Base-by-base conservation (phyloP, 2,113 vertebrate species). In the Oxygymnocypris stewartii region DNA sequence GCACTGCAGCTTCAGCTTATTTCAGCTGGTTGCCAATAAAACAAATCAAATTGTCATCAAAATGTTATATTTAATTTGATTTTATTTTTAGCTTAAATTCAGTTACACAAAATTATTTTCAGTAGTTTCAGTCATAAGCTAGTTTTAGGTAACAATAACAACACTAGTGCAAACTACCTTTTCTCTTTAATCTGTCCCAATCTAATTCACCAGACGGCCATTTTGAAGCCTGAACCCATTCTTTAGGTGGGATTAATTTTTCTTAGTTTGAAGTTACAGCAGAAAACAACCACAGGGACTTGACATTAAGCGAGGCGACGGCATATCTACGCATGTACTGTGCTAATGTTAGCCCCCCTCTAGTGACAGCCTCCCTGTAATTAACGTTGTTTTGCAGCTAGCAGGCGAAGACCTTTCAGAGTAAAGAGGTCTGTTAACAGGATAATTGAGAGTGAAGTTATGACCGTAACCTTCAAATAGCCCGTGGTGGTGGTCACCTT, bases 381-480 rank as follows among this genome's bases (percentile, higher is more conserved):
- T 95, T 93, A 94, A 88, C 88, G 89, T 90, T 86, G 51, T 90
- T 90, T 90, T 89, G 89, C 79, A 85, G 88, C 89, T 85, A 54
- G 87, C 79, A 76, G 42, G 79, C 90, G 85, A 31, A 81, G 87
- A 89, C 87, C 90, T 91, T 92, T 92, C 90, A 90, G 85, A 88
- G 79, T 81, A 81, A 92, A 89, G 87, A 88, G 92, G 88, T 89
- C 23, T 86, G 89, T 90, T 91, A 92, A 93, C 89, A 92, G 90
- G 86, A 89, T 92, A 92, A 93, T 93, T 93, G 88, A 86, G 76
- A 87, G 84, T 86, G 42, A 69, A 88, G 65, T 84, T 88, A 57
- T 77, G 5, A 84, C 86, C 79, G 49, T n/a, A 67, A 10, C 59
- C 87, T 85, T 86, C 89, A 90, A 89, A 89, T 85, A 87, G 85